A percentile compares a stretch with the other conserved stretches of the same genome.
These are phyloP conservation scores for Leucozona laternaria DNA, from an alignment of 2,888 invertebrate species.

Conservation along the genomic window DNA sequence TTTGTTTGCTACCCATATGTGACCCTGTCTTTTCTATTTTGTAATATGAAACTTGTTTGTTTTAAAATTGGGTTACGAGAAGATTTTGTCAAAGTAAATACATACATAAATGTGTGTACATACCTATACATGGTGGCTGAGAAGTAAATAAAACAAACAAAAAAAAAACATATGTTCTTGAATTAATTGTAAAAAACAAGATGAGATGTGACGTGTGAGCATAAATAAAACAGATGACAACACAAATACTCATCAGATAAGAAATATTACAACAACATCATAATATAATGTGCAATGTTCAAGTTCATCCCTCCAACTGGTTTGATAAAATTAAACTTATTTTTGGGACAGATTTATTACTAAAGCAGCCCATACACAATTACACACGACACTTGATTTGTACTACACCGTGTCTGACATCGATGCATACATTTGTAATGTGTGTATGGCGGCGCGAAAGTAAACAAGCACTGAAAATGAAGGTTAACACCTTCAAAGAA, in stretches of 20 bases:
- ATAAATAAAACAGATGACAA: neutral
- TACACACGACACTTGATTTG: no score
- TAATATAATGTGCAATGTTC: no score
- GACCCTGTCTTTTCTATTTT: neutral
- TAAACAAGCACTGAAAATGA: no score
- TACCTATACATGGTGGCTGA: neutral
- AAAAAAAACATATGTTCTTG: neutral
- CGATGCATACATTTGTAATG: no score
- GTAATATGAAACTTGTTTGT: conserved; percentile 11
- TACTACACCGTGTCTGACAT: no score
- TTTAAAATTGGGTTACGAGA: conserved; percentile 25
- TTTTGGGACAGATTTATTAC: no score
- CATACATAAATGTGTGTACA: no score
- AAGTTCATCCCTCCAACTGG: neutral
- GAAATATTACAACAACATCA: neutral
- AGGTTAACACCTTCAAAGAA: no score
- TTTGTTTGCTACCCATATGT: neutral
- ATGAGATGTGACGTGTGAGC: no score
- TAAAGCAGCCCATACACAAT: no score
- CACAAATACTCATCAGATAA: neutral
- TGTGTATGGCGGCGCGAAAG: no score
- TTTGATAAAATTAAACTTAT: neutral
- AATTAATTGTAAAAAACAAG: conserved; percentile 17
- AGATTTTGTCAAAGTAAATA: neutral
- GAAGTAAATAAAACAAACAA: neutral